Evolutionary conservation across 2,888 invertebrate genomes (phyloP), one percentile per base, ranked within the genome.

Genomic region (Rotaria socialis): DNA sequence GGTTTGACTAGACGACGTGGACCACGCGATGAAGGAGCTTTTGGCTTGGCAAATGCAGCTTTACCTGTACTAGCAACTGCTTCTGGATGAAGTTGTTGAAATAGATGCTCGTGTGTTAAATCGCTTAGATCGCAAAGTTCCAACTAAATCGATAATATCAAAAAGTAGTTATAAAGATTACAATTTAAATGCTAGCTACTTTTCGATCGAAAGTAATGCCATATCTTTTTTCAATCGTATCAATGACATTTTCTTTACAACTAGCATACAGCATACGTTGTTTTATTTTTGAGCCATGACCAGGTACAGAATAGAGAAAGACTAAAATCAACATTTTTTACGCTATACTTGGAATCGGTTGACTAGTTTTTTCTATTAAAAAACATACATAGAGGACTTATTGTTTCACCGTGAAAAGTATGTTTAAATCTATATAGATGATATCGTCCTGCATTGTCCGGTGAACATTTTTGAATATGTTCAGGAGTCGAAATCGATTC

Each of bases 241-340:
- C 80, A 80, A 80, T 47, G n/a, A 80, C 80, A n/a, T 47, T 80
- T n/a, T 80, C 95, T 92, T 97, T 98, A 92, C 97, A 97, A 89
- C 97, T 97, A 0, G 98, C 97, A 92, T 98, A 99, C 90, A 99
- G 93, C 99, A 99, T 99, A 89, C 97, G 93, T 91, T 99, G 98
- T 90, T 96, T 97, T 89, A 99, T 96, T 88, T 96, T 94, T 91
- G 96, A 96, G 88, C 93, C 94, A 91, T 96, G 97, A 8, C 97
- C 97, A 7, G 99, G 98, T 95, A 99, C 96, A 16, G 97, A 96
- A 92, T 99, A 99, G 90, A 99, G 95, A 92, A 99, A 99, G 87
- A 99, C 96, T 89, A 87, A 90, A 90, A 80, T 52, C 1, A 85
- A 85, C 87, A 85, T 86, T 55, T 86, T 55, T 56, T 47, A 67